Evolutionary conservation across 2,888 invertebrate genomes (phyloP), one percentile per base, ranked within the genome.

Genomic region (Pristionchus fissidentatus): DNA sequence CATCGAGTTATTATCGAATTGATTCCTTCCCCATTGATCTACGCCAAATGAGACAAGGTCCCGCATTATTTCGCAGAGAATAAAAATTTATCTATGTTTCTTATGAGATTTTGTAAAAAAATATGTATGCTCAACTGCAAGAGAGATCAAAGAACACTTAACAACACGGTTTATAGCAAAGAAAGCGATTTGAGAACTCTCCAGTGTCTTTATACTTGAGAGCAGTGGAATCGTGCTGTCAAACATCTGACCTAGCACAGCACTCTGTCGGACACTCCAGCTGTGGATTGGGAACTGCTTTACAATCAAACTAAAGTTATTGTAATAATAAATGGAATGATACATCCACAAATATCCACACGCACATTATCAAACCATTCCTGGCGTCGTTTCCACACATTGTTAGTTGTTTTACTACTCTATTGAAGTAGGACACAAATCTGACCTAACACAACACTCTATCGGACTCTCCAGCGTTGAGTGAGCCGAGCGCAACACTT

Each of bases 21-120:
- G n/a, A n/a, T 66, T 66, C 66, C 66, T n/a, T n/a, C 62, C 38
- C 32, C 22, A 66, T 66, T 66, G 66, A 66, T 66, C 66, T 66
- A 66, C 66, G 66, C 66, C 66, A 66, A n/a, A 15, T 38, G 35
- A 66, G 38, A 66, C 66, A 66, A 66, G 66, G 66, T 66, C 66
- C 66, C n/a, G n/a, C n/a, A n/a, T n/a, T n/a, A n/a, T n/a, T n/a
- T n/a, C n/a, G n/a, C n/a, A n/a, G n/a, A n/a, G n/a, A n/a, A n/a
- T n/a, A n/a, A n/a, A 35, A n/a, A 1, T 19, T 38, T 66, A 38
- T 66, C 1, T 8, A 38, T 66, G 66, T 66, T 38, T 19, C n/a
- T 38, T 38, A 29, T n/a, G 66, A 66, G 38, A 35, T 66, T 66
- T 19, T 35, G 5, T 22, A 26, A 29, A 66, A 38, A 66, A 66